Evolutionary conservation across 2,797 vertebrate genomes (phyloP).

Genomic region (Aselliscus stoliczkanus): DNA sequence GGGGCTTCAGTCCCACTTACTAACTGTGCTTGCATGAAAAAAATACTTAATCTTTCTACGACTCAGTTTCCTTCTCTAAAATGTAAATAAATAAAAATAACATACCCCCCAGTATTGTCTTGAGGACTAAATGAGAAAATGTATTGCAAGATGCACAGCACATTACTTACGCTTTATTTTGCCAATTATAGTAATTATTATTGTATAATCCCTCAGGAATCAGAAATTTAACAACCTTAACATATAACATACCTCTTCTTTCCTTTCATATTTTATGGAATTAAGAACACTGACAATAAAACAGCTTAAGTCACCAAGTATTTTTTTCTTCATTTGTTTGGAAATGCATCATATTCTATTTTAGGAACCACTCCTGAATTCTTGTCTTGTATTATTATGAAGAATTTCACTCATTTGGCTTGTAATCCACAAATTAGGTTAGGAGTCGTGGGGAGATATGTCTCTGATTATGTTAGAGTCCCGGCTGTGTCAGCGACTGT

Average conservation of each 20-base stretch:
- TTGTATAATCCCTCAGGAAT: neutral
- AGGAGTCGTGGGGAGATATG: neutral
- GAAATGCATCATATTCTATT: neutral
- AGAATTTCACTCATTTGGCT: slow-evolving; percentile 26
- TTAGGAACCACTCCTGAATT: neutral
- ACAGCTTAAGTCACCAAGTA: neutral
- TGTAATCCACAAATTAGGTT: neutral
- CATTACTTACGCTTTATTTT: neutral
- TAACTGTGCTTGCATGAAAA: neutral
- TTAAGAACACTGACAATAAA: neutral
- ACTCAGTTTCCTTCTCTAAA: neutral
- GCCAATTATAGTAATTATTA: neutral
- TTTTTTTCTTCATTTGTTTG: slow-evolving; percentile 11
- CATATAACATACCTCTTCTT: neutral
- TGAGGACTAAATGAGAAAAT: neutral
- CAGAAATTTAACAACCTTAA: neutral
- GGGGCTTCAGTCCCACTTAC: neutral
- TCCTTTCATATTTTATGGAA: neutral
- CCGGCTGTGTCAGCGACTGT: neutral
- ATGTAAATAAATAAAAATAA: neutral
- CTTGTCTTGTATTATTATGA: neutral
- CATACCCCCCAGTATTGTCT: neutral
- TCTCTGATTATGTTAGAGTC: neutral
- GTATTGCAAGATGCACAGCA: neutral
- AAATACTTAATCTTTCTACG: neutral